Evolutionary conservation across 1,140 invertebrate species (phyloP).

Genomic region (Phthorimaea operculella): DNA sequence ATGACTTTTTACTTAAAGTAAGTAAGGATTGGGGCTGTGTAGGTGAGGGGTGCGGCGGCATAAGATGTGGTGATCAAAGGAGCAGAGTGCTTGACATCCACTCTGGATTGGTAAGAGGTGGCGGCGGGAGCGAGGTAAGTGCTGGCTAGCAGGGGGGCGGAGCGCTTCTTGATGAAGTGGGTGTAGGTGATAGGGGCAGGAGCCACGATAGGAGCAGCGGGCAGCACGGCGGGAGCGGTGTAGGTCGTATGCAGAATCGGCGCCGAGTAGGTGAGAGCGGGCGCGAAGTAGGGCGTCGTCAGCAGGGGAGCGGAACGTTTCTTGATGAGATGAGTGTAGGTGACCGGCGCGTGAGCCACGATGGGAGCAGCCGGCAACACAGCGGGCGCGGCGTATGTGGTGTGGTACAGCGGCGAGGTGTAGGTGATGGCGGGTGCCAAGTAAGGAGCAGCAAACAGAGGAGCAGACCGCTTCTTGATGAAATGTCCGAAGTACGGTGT

Average conservation of each 20-base stretch:
- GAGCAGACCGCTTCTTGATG: constrained; percentile 47
- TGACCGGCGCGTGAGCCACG: constrained; percentile 18
- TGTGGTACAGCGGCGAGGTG: not conserved
- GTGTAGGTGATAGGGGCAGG: constrained; percentile 8
- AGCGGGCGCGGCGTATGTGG: constrained; percentile 11
- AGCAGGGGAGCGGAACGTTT: constrained; percentile 19
- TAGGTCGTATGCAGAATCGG: constrained; percentile 32
- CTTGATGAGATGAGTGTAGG: constrained; percentile 25
- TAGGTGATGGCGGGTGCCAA: constrained; percentile 12
- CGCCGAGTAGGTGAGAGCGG: constrained; percentile 23
- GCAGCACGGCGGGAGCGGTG: constrained; percentile 18
- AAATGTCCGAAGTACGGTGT: constrained; percentile 33
- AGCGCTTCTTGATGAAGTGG: constrained; percentile 55
- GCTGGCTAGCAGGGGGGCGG: constrained; percentile 26
- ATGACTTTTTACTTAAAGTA: constrained; percentile 2
- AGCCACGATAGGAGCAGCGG: constrained; percentile 12
- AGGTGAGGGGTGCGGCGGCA: constrained; percentile 31
- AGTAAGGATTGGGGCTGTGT: constrained; percentile 26
- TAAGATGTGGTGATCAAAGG: constrained; percentile 26
- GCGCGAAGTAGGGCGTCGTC: constrained; percentile 24
- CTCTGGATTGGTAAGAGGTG: constrained; percentile 33
- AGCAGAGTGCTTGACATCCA: constrained; percentile 26
- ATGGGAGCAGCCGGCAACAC: constrained; percentile 17
- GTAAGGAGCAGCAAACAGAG: constrained; percentile 11
- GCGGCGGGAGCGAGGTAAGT: constrained; percentile 35